A percentile compares a stretch with the other conserved stretches of the same genome.
Evolutionary conservation across 2,797 vertebrate genomes (phyloP).

Genomic region (Clarias laeviceps): DNA sequence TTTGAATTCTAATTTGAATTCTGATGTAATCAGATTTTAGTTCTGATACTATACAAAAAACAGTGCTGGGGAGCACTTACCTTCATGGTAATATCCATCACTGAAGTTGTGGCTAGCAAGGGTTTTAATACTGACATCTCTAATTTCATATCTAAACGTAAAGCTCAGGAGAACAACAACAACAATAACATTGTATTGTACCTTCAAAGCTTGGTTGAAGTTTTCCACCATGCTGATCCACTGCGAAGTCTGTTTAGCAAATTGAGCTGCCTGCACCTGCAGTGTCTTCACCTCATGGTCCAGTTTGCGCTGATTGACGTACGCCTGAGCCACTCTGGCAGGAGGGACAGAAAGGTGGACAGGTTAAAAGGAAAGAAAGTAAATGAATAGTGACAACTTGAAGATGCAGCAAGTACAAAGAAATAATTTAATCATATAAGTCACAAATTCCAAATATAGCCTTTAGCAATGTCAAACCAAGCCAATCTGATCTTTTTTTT

Average conservation of each 20-base stretch:
- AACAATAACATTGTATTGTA: constrained; percentile 66
- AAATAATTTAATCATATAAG: background rate
- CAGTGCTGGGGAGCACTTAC: background rate
- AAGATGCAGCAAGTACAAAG: background rate
- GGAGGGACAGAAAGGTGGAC: background rate
- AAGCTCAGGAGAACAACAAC: background rate
- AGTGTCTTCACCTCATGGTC: constrained; percentile 95
- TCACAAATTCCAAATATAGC: background rate
- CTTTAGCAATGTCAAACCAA: background rate
- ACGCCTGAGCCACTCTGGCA: constrained; percentile 89
- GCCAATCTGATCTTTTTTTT: background rate
- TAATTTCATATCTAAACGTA: background rate
- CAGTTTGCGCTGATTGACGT: constrained; percentile 93
- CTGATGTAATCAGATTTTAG: too few species aligned
- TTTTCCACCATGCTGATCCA: constrained; percentile 97
- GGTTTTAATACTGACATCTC: background rate
- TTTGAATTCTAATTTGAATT: too few species aligned
- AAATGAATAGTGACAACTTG: background rate
- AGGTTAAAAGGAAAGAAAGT: background rate
- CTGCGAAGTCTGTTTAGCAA: constrained; percentile 93
- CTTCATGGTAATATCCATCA: background rate
- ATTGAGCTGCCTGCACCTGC: constrained; percentile 91
- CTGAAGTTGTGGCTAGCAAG: background rate
- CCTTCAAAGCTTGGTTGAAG: constrained; percentile 96
- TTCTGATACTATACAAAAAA: background rate